Base-by-base conservation (phyloP, 1,140 invertebrate species). In the Apis florea region DNA sequence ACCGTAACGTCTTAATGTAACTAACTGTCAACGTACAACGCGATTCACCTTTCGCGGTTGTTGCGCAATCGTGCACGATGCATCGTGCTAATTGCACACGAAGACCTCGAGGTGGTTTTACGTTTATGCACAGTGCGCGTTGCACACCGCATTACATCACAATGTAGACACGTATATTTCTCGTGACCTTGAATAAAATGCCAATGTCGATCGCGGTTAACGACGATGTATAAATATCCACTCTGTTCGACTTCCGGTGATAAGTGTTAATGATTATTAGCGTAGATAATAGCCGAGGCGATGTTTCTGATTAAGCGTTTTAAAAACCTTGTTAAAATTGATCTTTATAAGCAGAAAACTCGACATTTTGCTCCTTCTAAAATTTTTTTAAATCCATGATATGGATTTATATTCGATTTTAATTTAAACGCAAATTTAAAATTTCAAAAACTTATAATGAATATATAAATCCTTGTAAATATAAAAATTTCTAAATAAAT, bases 151-250 rank as follows among this genome's bases (percentile, higher is more conserved):
- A 47, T 85, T 85, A 72, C 71, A 56, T 86, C 84, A 83, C 66
- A 24, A 67, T 71, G 47, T 77, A 58, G 58, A 54, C 72, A 31
- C 70, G 51, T 63, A 58, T 73, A 24, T 56, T 68, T 63, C 63
- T 19, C 61, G 82, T 54, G n/a, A 54, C 86, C 85, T 87, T 87
- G 86, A 63, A 84, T 26, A 51, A 66, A 74, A 69, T 63, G 74
- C 72, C 78, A 84, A 68, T 82, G 85, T 31, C 53, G 73, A 69
- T 58, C 13, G 19, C 19, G 13, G 24, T 49, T 26, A 49, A 56
- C 51, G 24, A 3, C 11, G 53, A 1, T 13, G 59, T 61, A 26
- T 15, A 40, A 40, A 40, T 40, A 40, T 24, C 59, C 59, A 17
- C 2, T 19, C 51, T 21, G n/a, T 53, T 54, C 59, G 21, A 53